phyloP scores from a whole-genome alignment of 2,888 invertebrate genomes.

The Frankliniella fusca region DNA sequence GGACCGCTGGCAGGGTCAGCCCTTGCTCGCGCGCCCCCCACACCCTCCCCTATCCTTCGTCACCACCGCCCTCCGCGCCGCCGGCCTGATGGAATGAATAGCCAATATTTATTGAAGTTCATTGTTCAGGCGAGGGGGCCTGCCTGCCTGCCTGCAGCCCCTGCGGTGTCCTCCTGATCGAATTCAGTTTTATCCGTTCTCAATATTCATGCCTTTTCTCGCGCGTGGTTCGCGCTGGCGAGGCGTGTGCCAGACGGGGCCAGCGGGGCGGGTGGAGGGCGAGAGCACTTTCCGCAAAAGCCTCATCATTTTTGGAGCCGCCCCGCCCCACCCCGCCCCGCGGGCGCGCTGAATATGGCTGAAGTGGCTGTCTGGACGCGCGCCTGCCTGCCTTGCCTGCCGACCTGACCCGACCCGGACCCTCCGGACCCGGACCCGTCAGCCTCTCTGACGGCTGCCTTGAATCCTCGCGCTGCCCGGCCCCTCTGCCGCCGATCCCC shows the following conservation, averaged over 20 bases:
- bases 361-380: no score
- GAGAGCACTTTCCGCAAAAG: neutral
- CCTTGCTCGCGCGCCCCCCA: neutral
- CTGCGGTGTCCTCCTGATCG: neutral
- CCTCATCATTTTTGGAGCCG: neutral
- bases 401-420: no score
- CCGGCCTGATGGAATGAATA: neutral
- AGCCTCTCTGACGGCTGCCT: no score
- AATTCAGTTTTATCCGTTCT: neutral
- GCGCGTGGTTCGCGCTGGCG: neutral
- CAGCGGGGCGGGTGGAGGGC: neutral
- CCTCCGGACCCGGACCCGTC: no score
- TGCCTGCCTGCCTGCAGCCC: neutral
- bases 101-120: slow-evolving; percentile 16
- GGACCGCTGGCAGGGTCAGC: neutral
- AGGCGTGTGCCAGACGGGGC: no score
- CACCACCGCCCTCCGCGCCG: neutral
- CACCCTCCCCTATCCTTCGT: neutral
- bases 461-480: no score
- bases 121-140: neutral
- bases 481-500: no score
- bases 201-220: slow-evolving; percentile 3
- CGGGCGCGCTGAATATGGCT: no score
- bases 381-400: no score
- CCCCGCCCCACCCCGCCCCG: neutral